These are phyloP conservation scores for Crotalus viridis DNA, from an alignment of 2,113 vertebrate species.

Conservation along the genomic window DNA sequence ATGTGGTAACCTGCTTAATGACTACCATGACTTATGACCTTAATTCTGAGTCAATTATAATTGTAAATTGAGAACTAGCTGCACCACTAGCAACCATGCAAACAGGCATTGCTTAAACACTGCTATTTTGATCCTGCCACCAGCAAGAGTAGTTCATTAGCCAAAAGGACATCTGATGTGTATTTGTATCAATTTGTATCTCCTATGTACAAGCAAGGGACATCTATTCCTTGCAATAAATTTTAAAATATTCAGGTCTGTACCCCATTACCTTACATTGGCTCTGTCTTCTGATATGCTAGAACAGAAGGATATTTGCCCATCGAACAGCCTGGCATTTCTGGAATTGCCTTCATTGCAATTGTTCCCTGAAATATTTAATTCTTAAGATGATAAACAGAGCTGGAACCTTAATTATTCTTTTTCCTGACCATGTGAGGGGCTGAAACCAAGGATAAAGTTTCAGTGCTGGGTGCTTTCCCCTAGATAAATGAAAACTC, in stretches of 20 bases:
- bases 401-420: background rate
- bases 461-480: fast-evolving
- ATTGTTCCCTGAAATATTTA: background rate
- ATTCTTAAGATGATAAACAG: background rate
- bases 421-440: background rate
- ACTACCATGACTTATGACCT: background rate
- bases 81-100: background rate
- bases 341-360: no score
- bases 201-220: background rate
- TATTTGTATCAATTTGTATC: background rate
- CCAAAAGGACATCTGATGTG: background rate
- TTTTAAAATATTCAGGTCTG: background rate
- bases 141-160: background rate
- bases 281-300: background rate
- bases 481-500: background rate
- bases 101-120: background rate
- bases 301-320: background rate
- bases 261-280: background rate
- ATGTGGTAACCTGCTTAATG: background rate
- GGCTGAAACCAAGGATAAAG: background rate
- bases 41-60: background rate
- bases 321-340: background rate
- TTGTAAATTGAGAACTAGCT: background rate
- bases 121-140: background rate
- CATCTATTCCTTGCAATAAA: background rate